phyloP scores from a whole-genome alignment of 2,113 vertebrate genomes.

The Callipepla squamata region DNA sequence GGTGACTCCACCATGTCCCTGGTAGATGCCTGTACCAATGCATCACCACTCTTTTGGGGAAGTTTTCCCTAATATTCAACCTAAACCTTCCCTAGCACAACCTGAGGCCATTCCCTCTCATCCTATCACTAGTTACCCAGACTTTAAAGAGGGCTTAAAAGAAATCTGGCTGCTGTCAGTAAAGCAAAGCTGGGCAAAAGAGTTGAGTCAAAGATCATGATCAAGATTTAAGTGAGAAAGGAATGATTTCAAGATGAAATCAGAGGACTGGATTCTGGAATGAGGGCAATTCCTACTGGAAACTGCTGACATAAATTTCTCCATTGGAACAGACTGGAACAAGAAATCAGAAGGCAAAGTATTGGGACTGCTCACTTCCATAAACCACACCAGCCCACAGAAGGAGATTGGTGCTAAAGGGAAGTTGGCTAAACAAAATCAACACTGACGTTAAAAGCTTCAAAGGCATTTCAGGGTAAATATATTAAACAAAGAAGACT shows the following conservation, averaged over 20 bases:
- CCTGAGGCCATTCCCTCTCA: too few species aligned
- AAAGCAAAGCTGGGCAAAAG: accelerated
- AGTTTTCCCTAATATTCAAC: too few species aligned
- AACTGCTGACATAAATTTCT: neutral
- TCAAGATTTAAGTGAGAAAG: neutral
- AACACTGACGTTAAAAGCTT: neutral
- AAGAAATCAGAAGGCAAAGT: neutral
- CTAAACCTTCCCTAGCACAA: too few species aligned
- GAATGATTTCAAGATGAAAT: neutral
- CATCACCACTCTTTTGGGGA: too few species aligned
- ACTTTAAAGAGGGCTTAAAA: neutral
- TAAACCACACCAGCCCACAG: neutral
- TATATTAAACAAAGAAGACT: neutral
- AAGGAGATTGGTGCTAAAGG: neutral
- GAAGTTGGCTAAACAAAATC: neutral
- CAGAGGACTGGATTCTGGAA: neutral
- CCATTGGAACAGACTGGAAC: neutral
- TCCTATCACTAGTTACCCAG: too few species aligned
- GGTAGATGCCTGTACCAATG: too few species aligned
- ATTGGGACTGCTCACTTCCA: neutral
- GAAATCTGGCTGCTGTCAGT: neutral
- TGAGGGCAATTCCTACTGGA: neutral
- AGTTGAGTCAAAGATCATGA: neutral
- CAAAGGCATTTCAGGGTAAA: neutral
- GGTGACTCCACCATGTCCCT: too few species aligned